Evolutionary conservation across 2,797 vertebrate genomes (phyloP), one percentile per base, ranked within the genome.

Genomic region (Echiichthys vipera): DNA sequence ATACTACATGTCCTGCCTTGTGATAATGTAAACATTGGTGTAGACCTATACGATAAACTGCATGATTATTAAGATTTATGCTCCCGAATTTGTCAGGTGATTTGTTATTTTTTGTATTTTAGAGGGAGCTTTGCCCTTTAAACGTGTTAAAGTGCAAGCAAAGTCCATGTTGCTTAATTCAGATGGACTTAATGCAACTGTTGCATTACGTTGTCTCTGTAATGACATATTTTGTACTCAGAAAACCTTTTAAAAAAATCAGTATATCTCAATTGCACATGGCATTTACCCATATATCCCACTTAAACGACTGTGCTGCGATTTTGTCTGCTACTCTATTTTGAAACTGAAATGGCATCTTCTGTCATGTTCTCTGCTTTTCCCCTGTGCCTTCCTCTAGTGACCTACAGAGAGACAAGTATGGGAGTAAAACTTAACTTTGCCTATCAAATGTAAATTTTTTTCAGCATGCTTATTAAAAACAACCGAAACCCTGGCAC

Each of bases 321-420:
- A 74, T 81, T 73, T 70, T 84, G 71, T 89, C 54, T 89, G 66
- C 65, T 85, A 15, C 80, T 69, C 61, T 85, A 39, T 83, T 83
- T 78, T 89, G 74, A 84, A 77, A 91, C 94, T 96, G 92, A 96
- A 94, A 95, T 95, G 95, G 95, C 96, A 94, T 96, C 78, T 88
- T 90, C 77, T 93, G 82, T 91, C 85, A 88, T 97, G 94, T 96
- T 95, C 92, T 96, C 96, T 95, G 95, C 95, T 96, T 95, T 84
- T 90, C 95, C 95, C 95, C 92, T 96, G 95, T 95, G 97, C 97
- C 96, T 95, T 93, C 97, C 96, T 97, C 96, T 98, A 99, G 98
- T 97, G 96, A 99, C 96, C 97, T 99, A 97, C 98, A 99, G 98
- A 99, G 98, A 99, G 97, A 99, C 98, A 99, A 99, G 97, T 99